Base-by-base conservation (phyloP, 2,113 vertebrate genomes). In the Bubo bubo region DNA sequence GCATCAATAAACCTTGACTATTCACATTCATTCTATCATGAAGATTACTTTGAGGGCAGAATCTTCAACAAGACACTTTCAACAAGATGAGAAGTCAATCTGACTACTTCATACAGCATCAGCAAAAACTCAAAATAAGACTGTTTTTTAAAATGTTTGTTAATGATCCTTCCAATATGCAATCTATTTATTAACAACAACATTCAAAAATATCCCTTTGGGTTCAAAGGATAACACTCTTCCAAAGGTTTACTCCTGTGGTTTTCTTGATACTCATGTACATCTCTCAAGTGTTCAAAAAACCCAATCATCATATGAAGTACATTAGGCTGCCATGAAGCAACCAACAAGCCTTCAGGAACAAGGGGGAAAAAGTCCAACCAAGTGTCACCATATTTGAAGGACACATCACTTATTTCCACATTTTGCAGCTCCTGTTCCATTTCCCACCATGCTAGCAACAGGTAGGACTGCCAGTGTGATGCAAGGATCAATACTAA, bases 291-390 rank as follows among this genome's bases (percentile, higher is more conserved):
- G 22, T 3, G 32, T 15, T 32, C 6, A 45, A 72, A 88, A 79
- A 71, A 60, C 0, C 10, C 12, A 13, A 0, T 39, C 52, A n/a
- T 10, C 3, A 24, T 34, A 26, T 58, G 53, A 88, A 94, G 13
- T 7, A 56, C 2, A 0, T 52, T 30, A 49, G 28, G 62, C 39
- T 79, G 39, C 39, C 10, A 10, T 18, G 63, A 85, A 70, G 60
- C 28, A 70, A 63, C 16, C 2, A 0, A 37, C 0, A 2, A 83
- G 9, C 35, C 35, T 59, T 41, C 45, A 50, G 37, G 30, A 87
- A 19, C 1, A 1, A 1, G 3, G 12, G 12, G 2, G 3, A 3
- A 34, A 35, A 79, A 82, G 32, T 73, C 63, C 43, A 89, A 14
- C 12, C 15, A 68, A 67, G 6, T 5, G 5, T 32, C 43, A 10